A percentile compares a stretch with the other conserved stretches of the same genome.
Conservation (phyloP, 1,140 invertebrate genomes). For the Battus philenor region DNA sequence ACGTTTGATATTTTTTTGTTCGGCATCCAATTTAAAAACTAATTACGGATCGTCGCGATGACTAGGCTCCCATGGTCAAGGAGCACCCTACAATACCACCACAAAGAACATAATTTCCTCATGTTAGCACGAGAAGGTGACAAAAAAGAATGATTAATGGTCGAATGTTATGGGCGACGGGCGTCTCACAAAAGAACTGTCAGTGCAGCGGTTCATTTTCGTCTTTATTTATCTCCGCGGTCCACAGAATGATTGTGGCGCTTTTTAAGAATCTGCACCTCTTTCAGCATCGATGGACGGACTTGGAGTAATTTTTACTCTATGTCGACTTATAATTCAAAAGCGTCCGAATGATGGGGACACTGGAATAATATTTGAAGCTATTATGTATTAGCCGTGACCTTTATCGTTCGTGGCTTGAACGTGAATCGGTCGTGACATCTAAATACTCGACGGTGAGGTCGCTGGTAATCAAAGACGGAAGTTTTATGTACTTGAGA, state of each 20-base stretch:
- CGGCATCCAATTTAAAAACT: slow-evolving; percentile 66
- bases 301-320: not conserved
- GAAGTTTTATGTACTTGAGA: slow-evolving; percentile 32
- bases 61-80: slow-evolving; percentile 52
- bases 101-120: slow-evolving; percentile 69
- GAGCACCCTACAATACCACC: slow-evolving; percentile 45
- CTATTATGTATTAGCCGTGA: slow-evolving; percentile 44
- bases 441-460: slow-evolving; percentile 51
- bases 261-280: slow-evolving; percentile 7
- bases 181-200: slow-evolving; percentile 41
- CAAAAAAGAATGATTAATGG: slow-evolving; percentile 70
- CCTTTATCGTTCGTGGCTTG: slow-evolving; percentile 51
- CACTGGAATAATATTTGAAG: slow-evolving; percentile 32
- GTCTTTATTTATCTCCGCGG: slow-evolving; percentile 30
- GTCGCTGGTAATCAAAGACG: slow-evolving; percentile 54
- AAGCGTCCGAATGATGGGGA: slow-evolving; percentile 24
- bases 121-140: slow-evolving; percentile 57
- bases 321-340: slow-evolving; percentile 10
- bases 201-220: slow-evolving; percentile 34
- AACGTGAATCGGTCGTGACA: slow-evolving; percentile 50
- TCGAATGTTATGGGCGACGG: slow-evolving; percentile 25
- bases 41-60: slow-evolving; percentile 54
- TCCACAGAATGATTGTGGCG: slow-evolving; percentile 3
- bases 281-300: slow-evolving; percentile 4
- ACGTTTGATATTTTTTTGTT: slow-evolving; percentile 47